Evolutionary conservation across 2,113 vertebrate genomes (phyloP).

Genomic region (Gymnorhina tibicen): DNA sequence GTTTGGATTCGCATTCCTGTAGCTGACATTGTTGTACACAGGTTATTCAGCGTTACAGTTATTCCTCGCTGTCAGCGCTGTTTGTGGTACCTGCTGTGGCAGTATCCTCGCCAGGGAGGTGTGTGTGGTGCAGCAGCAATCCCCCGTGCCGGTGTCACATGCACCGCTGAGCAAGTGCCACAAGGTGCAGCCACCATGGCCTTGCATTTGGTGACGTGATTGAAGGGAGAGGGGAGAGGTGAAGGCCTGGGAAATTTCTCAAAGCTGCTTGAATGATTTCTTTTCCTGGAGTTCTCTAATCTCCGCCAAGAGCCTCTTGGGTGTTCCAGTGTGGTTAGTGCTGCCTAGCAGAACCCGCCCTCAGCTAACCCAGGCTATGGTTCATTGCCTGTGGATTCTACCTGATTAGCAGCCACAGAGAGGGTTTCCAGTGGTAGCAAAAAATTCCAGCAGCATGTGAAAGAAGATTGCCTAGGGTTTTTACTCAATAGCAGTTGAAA

Average conservation of each 20-base stretch:
- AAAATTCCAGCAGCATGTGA: background rate
- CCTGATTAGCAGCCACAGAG: background rate
- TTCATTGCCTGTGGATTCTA: background rate
- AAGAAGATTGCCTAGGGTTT: background rate
- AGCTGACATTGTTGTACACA: fast-evolving
- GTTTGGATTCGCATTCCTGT: background rate
- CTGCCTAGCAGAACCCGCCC: background rate
- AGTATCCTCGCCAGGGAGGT: fast-evolving
- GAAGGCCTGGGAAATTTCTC: background rate
- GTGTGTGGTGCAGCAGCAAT: background rate
- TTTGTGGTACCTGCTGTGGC: background rate
- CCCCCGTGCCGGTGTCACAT: background rate
- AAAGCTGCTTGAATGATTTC: background rate
- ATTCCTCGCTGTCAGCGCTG: fast-evolving
- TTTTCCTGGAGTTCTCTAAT: background rate
- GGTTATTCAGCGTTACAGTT: background rate
- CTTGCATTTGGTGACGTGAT: background rate
- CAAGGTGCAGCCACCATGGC: background rate
- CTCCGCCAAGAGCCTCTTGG: background rate
- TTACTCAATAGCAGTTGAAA: background rate
- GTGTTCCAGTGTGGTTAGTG: background rate
- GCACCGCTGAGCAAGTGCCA: background rate
- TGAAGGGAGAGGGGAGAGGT: background rate
- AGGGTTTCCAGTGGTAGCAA: background rate
- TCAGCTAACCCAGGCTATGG: background rate